Base-by-base conservation (phyloP, 2,888 invertebrate genomes). In the Hydraecia micacea region DNA sequence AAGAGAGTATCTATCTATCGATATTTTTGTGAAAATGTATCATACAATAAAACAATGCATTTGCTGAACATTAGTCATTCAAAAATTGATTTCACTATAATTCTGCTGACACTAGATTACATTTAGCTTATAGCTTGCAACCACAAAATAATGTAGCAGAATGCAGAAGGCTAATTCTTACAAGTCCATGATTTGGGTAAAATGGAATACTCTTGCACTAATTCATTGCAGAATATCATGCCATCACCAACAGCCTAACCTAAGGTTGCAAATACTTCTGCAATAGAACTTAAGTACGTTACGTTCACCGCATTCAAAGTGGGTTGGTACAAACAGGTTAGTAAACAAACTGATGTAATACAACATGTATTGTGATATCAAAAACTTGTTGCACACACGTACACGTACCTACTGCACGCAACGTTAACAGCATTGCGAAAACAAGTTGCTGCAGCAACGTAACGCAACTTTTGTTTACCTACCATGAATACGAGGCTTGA, bases 11-110 rank as follows among this genome's bases (percentile, higher is more conserved):
- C 28, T 25, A 55, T 46, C 0, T 62, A 74, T 67, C 4, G 71
- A 76, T 84, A 84, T 88, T 84, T 88, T 87, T 78, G 68, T 80
- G 86, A 79, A 49, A 77, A 68, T 75, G 60, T 72, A 74, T 77
- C 39, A 25, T 67, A 11, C 46, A 55, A 9, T 28, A 39, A 68
- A 39, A 69, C 52, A 42, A 52, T 39, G 52, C n/a, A 80, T 78
- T 68, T 81, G 25, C 13, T 55, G 1, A 60, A 49, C 39, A 49
- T 32, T 49, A 28, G 11, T 52, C 0, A 60, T 66, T 55, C 3
- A 3, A 9, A 73, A 78, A 75, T 42, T 58, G 15, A 52, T 65
- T 39, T 63, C 62, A 36, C 32, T 49, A 65, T 62, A 68, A 66
- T 77, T 65, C 72, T 78, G n/a, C 55, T 28, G 60, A 67, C 39